Percentiles rank a stretch among this genome's conserved stretches.
Conservation (phyloP, 2,113 vertebrate species). For the Calyptommatus sinebrachiatus region DNA sequence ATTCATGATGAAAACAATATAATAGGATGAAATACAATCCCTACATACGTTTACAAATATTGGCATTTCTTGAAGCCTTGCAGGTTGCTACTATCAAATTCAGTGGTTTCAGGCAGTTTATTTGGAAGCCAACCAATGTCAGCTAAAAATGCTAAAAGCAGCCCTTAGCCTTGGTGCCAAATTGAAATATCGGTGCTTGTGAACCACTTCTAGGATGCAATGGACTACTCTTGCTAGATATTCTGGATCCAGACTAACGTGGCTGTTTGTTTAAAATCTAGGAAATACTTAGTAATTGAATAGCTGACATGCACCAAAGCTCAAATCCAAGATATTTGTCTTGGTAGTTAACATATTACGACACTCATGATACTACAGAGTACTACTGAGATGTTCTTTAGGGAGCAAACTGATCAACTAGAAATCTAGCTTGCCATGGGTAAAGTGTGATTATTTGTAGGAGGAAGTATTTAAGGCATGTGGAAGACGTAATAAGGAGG, state of each 20-base stretch:
- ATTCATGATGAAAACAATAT: background rate
- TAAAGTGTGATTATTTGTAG: background rate
- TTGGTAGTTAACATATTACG: background rate
- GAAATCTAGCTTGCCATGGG: background rate
- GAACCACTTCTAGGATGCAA: too few species aligned
- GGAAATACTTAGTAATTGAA: too few species aligned
- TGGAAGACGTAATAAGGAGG: too few species aligned
- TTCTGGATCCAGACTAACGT: too few species aligned
- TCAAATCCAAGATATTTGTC: background rate
- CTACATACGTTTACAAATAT: background rate
- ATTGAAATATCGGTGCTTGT: too few species aligned
- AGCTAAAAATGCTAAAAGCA: background rate
- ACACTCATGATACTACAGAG: background rate
- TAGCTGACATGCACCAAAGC: too few species aligned
- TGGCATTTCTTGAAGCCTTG: slow-evolving; percentile 7
- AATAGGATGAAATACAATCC: background rate
- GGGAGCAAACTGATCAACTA: too few species aligned
- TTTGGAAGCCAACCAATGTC: slow-evolving; percentile 3
- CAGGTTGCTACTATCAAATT: slow-evolving; percentile 1
- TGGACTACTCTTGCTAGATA: too few species aligned
- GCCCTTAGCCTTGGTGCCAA: too few species aligned
- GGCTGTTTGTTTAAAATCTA: too few species aligned
- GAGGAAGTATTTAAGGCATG: too few species aligned
- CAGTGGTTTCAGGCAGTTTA: background rate
- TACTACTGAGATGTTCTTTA: background rate